These are phyloP conservation scores for Amphibalanus amphitrite DNA, from an alignment of 1,140 invertebrate genomes.

Conservation along the genomic window DNA sequence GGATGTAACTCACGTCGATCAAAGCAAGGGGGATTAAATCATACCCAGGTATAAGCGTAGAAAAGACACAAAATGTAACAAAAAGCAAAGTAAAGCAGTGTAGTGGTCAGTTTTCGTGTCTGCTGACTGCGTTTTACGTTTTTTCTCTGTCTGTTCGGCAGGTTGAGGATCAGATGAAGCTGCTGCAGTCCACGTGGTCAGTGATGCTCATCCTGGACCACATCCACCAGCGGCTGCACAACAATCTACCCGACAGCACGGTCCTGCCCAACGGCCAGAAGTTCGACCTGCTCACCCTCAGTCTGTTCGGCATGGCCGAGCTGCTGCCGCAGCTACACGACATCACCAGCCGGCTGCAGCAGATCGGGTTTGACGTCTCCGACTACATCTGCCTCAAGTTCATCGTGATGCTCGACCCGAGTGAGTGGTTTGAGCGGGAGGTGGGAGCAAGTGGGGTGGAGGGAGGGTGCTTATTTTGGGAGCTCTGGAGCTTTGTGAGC, in stretches of 20 bases:
- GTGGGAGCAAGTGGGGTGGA: background rate
- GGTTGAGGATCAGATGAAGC: too few relatives aligned
- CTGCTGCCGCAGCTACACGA: constrained; percentile 77
- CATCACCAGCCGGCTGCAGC: constrained; percentile 69
- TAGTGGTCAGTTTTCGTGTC: too few relatives aligned
- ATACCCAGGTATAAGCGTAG: too few relatives aligned
- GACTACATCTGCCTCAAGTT: constrained; percentile 97
- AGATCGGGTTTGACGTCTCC: constrained; percentile 84
- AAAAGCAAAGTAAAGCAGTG: too few relatives aligned
- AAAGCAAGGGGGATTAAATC: too few relatives aligned
- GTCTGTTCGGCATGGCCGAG: constrained; percentile 69
- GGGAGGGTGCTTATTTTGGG: background rate
- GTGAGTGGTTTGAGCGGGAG: constrained; percentile 36
- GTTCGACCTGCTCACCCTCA: too few relatives aligned
- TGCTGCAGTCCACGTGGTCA: constrained; percentile 92
- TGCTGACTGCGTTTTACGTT: too few relatives aligned
- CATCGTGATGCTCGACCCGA: constrained; percentile 86
- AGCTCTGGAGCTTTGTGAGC: constrained; percentile 1
- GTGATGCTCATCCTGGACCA: constrained; percentile 91
- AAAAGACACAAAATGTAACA: background rate
- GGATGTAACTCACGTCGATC: constrained; percentile 1
- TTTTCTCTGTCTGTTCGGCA: constrained; percentile 37
- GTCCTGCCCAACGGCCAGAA: too few relatives aligned
- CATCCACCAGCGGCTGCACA: too few relatives aligned
- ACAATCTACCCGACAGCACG: too few relatives aligned